Evolutionary conservation across 2,888 invertebrate species (phyloP), one percentile per base, ranked within the genome.

Genomic region (Oligia fasciuncula): DNA sequence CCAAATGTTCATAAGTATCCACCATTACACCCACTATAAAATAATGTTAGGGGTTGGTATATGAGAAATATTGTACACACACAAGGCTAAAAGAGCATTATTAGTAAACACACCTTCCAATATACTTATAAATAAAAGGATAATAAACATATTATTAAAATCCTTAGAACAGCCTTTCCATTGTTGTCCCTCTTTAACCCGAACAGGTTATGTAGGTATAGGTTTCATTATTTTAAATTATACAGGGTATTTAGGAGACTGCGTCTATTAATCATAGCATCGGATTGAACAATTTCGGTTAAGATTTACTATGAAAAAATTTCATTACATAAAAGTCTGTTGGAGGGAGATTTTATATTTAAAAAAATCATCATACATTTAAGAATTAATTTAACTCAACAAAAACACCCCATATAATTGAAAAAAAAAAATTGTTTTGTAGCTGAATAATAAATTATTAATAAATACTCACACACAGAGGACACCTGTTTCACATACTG

Each of bases 401-500:
- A 46, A 78, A 23, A 54, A 54, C 51, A 46, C 0, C n/a, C 40
- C 35, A 68, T 63, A 23, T 68, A 80, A 57, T 19, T 40, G 1
- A 43, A 43, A 43, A 23, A 46, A 46, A 46, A 13, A 46, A 46
- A 1, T 1, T 49, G 2, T 9, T 57, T 66, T 19, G 11, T 43
- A 54, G 17, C 35, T 17, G 1, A 40, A 29, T 35, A 51, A 8
- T 23, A 35, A 46, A 19, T 17, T 0, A 62, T 49, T 49, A 46
- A 17, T 23, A 1, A 19, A 62, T 84, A 96, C 98, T 97, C 97
- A 98, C 98, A 98, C 91, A 98, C 97, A 91, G 98, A 97, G 73
- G 98, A 97, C 29, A 98, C 98, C 96, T 98, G 98, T 94, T 98
- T 98, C 54, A 98, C 98, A 96, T 98, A 98, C 91, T 98, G 98